Conservation (phyloP, 2,113 vertebrate genomes). For the Elephas maximus region DNA sequence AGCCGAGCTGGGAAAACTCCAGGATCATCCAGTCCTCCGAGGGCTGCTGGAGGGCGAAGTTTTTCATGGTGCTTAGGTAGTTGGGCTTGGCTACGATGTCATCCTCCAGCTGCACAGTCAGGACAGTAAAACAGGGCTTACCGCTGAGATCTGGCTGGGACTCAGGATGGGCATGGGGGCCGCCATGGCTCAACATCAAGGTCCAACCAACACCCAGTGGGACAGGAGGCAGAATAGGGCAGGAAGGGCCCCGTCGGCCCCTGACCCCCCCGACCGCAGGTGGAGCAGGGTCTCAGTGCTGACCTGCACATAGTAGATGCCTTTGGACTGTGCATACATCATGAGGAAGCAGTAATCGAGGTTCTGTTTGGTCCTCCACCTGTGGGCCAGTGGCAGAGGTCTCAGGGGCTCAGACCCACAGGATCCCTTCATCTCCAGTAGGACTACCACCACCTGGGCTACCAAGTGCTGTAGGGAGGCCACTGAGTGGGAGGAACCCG, state of each 20-base stretch:
- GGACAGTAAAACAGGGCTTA: conserved; percentile 11
- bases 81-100: conserved; percentile 99
- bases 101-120: conserved; percentile 94
- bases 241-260: not conserved
- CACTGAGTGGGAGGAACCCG: not conserved
- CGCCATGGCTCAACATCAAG: not conserved
- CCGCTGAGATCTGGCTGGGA: not conserved
- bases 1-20: conserved; percentile 99
- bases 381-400: conserved; percentile 81
- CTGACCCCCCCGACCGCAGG: not conserved
- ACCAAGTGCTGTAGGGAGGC: not conserved
- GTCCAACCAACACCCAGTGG: not conserved
- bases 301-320: conserved; percentile 98
- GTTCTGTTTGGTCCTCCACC: conserved; percentile 99
- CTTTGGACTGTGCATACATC: conserved; percentile 99
- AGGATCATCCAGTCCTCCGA: conserved; percentile 99
- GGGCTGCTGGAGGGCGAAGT: conserved; percentile 98
- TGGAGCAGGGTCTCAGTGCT: not conserved
- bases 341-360: conserved; percentile 99
- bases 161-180: not conserved
- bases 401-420: not conserved
- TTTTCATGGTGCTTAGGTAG: conserved; percentile 99
- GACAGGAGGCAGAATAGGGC: not conserved
- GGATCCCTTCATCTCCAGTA: not conserved
- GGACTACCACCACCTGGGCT: not conserved